These are phyloP conservation scores for Hestina assimilis DNA, from an alignment of 1,140 invertebrate genomes.

Conservation along the genomic window DNA sequence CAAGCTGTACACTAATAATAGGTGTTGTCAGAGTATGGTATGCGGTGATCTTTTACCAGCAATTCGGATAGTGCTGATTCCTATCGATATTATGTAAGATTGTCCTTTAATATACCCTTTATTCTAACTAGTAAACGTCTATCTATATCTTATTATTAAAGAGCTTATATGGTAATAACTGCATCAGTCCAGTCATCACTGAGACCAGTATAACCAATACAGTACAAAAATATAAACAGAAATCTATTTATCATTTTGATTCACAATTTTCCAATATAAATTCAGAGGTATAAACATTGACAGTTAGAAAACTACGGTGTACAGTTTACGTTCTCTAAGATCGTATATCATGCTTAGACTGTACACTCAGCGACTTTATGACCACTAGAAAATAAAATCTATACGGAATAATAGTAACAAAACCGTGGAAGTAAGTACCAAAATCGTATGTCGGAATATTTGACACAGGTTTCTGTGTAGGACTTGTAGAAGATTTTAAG, in stretches of 20 bases:
- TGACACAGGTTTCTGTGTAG: neutral
- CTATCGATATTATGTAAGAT: too few relatives aligned
- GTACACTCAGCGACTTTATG: neutral
- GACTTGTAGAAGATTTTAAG: constrained; percentile 14
- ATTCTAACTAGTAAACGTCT: too few relatives aligned
- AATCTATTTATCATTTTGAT: constrained; percentile 19
- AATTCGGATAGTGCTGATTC: too few relatives aligned
- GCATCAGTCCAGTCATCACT: too few relatives aligned
- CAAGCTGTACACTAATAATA: too few relatives aligned
- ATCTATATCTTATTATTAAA: too few relatives aligned
- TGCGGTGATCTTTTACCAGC: too few relatives aligned
- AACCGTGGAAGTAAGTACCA: neutral
- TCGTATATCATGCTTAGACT: constrained; percentile 28
- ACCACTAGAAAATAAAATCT: neutral
- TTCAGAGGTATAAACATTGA: constrained; percentile 35
- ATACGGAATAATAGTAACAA: neutral
- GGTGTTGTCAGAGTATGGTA: too few relatives aligned
- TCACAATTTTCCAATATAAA: constrained; percentile 32
- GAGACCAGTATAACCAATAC: too few relatives aligned
- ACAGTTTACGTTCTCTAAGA: constrained; percentile 23
- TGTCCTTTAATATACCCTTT: too few relatives aligned
- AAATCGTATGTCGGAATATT: neutral
- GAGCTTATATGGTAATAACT: too few relatives aligned
- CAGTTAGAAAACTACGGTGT: constrained; percentile 30
- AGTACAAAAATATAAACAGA: constrained; percentile 7